Base-by-base conservation (phyloP, 1,140 invertebrate species). In the Drosophila carrolli region DNA sequence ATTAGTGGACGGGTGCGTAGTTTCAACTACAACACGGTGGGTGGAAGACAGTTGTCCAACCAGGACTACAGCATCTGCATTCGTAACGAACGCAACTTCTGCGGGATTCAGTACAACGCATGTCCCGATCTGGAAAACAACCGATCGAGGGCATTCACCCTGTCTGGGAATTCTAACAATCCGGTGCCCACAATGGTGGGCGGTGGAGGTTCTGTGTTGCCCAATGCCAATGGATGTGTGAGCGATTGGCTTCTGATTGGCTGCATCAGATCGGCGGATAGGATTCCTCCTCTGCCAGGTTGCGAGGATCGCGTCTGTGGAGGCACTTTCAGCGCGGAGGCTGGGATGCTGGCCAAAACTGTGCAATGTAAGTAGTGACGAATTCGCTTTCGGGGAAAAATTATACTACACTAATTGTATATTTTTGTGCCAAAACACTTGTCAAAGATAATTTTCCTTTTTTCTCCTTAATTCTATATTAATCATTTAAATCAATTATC, bases 61-160 rank as follows among this genome's bases (percentile, higher is more conserved):
- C 97, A 98, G 88, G 96, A 98, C 85, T 98, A 98, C 91, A 96
- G 96, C 59, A 95, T 97, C 53, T 98, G 97, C 88, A 94, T 98
- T 16, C 93, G 97, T 32, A 96, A 95, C 68, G 97, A 98, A 86
- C 94, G 96, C 65, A 98, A 97, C 86, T 98, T 98, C 90, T 98
- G 97, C 78, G 96, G 96, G 2, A 96, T 98, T 47, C 96, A 97
- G 68, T 97, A 97, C 78, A 95, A 95, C 32, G 94, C 95, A 7
- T 97, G 96, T 81, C 90, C 94, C 5, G 95, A 97, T 82, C 93
- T 94, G 81, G 91, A 92, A 60, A 91, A 92, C 35, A 95, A 95
- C 78, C 88, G 95, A 5, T 94, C 94, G 0, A 93, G 95, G 32
- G 93, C 96, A 0, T 96, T 97, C 75, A 95, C 96, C 0, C 79